A percentile compares a stretch with the other conserved stretches of the same genome.
Evolutionary conservation across 2,113 vertebrate species (phyloP).

Genomic region (Grantiella picta): DNA sequence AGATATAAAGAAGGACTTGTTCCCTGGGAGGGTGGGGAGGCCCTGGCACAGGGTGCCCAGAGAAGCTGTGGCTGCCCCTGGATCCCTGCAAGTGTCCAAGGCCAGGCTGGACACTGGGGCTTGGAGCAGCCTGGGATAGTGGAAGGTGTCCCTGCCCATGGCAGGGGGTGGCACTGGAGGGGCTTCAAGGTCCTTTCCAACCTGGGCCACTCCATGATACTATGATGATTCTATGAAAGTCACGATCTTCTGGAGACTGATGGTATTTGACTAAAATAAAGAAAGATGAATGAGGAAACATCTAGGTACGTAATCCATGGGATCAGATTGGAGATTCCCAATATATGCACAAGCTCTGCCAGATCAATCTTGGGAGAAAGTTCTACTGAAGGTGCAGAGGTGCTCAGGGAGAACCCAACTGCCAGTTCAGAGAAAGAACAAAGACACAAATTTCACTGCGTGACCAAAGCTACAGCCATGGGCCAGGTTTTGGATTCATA

Average conservation of each 20-base stretch:
- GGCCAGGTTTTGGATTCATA: not conserved
- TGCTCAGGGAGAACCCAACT: not conserved
- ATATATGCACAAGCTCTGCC: not conserved
- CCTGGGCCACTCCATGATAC: not conserved
- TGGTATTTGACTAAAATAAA: not conserved
- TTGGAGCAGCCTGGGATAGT: fast-evolving
- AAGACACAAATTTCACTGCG: not conserved
- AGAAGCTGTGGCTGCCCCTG: not conserved
- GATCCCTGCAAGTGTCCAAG: not conserved
- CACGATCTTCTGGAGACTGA: not conserved
- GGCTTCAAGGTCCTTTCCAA: not conserved
- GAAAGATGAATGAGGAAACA: not conserved
- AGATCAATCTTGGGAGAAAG: not conserved
- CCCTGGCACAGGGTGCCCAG: not conserved
- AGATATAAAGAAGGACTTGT: not conserved
- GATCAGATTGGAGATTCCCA: not conserved
- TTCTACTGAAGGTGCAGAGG: not conserved
- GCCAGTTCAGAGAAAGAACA: not conserved
- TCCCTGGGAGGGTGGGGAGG: no score
- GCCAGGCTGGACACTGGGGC: fast-evolving
- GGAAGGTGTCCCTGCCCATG: not conserved
- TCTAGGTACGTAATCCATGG: not conserved
- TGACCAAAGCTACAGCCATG: not conserved
- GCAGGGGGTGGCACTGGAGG: not conserved
- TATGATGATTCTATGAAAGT: not conserved